A percentile compares a stretch with the other conserved stretches of the same genome.
phyloP scores from a whole-genome alignment of 2,797 vertebrate genomes.

The Oceanodroma leucorhoa region DNA sequence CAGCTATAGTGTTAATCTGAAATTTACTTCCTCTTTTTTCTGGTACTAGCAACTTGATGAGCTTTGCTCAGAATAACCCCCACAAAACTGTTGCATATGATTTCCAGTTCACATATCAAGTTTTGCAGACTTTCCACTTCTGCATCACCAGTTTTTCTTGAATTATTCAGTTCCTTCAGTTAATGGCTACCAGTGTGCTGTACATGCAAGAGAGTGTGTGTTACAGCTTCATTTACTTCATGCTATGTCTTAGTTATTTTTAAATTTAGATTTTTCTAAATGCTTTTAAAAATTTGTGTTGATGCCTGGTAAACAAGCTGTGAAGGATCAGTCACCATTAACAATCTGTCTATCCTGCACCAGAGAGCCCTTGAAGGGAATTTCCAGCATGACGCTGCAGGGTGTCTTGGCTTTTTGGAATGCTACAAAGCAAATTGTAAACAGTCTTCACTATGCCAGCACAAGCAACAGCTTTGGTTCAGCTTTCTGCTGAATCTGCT shows the following conservation, averaged over 20 bases:
- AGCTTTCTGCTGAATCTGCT: neutral
- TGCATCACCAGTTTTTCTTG: neutral
- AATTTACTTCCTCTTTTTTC: neutral
- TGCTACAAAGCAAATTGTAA: constrained; percentile 5
- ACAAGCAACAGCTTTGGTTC: constrained; percentile 10
- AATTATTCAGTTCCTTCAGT: neutral
- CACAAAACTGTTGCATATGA: neutral
- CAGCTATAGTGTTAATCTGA: neutral
- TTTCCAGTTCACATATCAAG: neutral
- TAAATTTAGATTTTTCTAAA: neutral
- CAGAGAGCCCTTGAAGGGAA: neutral
- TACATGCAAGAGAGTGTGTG: neutral
- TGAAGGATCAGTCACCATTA: constrained; percentile 39
- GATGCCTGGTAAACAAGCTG: constrained; percentile 21
- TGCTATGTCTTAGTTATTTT: neutral
- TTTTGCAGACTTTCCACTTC: neutral
- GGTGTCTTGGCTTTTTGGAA: neutral
- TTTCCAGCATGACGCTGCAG: neutral
- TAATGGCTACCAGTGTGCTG: neutral
- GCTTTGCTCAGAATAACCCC: neutral
- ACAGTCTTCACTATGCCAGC: neutral
- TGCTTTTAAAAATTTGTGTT: neutral
- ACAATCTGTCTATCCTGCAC: constrained; percentile 34
- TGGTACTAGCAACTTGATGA: neutral
- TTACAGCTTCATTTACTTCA: neutral